Base-by-base conservation (phyloP, 2,113 vertebrate genomes). In the Marmota flaviventris region DNA sequence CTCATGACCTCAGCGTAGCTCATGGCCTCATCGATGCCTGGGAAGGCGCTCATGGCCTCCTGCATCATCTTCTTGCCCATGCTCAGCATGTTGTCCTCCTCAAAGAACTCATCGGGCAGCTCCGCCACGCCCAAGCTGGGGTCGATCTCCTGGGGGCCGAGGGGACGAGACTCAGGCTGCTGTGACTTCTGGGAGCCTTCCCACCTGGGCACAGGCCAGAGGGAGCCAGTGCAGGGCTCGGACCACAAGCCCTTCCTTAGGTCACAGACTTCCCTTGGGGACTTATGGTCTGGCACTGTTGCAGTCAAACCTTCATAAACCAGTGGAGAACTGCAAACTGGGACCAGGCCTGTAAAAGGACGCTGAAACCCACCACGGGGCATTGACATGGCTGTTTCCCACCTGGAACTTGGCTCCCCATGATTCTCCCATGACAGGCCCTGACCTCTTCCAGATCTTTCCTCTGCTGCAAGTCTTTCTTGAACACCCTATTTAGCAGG, bases 31-130 rank as follows among this genome's bases (percentile, higher is more conserved):
- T 99, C 99, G 0, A 99, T 99, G 93, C 99, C 99, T 0, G 99
- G 99, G 98, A 99, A 99, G 39, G 99, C 99, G 1, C 99, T 99
- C 99, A 99, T 99, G 56, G 99, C 99, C 94, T 99, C 99, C 98
- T 99, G 99, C 99, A 99, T 99, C 99, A 99, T 99, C 97, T 99
- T 99, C 98, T 99, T 99, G 75, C 99, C 99, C 99, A 99, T 99
- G 98, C 99, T 99, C 69, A 99, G 98, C 99, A 99, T 99, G 98
- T 99, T 99, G 98, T 99, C 99, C 79, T 99, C 99, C 97, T 99
- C 99, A 0, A 99, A 99, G 97, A 99, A 99, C 98, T 99, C 99
- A 0, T 99, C 99, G 0, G 99, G 99, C 45, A 99, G 99, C 95
- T 99, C 99, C 0, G 99, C 99, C 93, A 99, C 99, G 0, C 99